phyloP scores from a whole-genome alignment of 2,888 invertebrate genomes.

The Thymelicus sylvestris region DNA sequence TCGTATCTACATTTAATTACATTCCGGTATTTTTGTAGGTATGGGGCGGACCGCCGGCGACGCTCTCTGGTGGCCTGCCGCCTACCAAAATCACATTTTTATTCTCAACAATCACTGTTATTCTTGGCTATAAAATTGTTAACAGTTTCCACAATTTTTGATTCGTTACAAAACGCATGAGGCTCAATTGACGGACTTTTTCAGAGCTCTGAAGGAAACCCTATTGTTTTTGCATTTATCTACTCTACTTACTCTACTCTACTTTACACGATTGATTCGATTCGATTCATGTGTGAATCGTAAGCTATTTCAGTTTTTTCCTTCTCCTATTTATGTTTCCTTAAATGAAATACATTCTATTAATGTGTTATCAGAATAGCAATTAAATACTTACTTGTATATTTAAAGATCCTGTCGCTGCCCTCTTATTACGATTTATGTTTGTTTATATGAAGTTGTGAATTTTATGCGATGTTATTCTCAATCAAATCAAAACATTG shows the following conservation, averaged over 20 bases:
- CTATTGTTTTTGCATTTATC: too few species aligned
- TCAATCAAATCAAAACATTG: slow-evolving; percentile 61
- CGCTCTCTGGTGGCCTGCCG: slow-evolving; percentile 67
- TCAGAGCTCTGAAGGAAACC: too few species aligned
- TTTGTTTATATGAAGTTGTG: slow-evolving; percentile 40
- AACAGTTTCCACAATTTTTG: neutral
- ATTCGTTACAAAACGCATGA: too few species aligned
- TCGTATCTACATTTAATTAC: slow-evolving; percentile 81
- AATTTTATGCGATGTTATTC: slow-evolving; percentile 55
- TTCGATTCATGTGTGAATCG: neutral
- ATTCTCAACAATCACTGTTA: slow-evolving; percentile 31
- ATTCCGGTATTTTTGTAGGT: slow-evolving; percentile 84
- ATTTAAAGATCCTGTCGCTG: slow-evolving; percentile 13
- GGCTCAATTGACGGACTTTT: too few species aligned
- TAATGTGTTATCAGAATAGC: slow-evolving; percentile 2
- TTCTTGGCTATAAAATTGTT: slow-evolving; percentile 36
- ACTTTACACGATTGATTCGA: too few species aligned
- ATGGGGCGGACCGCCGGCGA: slow-evolving; percentile 77
- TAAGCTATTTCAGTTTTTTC: neutral
- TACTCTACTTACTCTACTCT: too few species aligned
- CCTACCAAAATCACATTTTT: slow-evolving; percentile 29
- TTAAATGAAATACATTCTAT: neutral
- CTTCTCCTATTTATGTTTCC: neutral
- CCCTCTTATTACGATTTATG: slow-evolving; percentile 15
- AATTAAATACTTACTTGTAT: slow-evolving; percentile 16